phyloP scores from a whole-genome alignment of 1,140 invertebrate genomes.

The Pachypeltis micranthus region DNA sequence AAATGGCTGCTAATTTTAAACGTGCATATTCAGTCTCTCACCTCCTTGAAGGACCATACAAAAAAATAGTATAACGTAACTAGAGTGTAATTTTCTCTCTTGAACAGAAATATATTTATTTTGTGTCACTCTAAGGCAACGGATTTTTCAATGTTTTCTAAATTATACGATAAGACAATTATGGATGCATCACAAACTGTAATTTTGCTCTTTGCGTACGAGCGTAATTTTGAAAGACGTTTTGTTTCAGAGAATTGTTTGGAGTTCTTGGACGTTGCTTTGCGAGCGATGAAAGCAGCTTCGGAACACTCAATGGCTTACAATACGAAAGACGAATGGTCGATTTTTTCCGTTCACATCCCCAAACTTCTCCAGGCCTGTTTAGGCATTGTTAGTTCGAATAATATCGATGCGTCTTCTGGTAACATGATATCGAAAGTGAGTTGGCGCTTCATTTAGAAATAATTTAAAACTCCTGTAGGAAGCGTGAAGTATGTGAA shows the following conservation, averaged over 20 bases:
- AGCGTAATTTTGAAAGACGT: too few relatives aligned
- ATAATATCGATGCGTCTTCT: not conserved
- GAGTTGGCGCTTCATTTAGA: not conserved
- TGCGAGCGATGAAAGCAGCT: not conserved
- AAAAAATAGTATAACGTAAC: too few relatives aligned
- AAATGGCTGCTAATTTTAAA: too few relatives aligned
- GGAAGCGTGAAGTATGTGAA: too few relatives aligned
- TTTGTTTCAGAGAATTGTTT: not conserved
- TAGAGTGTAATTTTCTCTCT: too few relatives aligned
- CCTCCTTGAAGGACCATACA: too few relatives aligned
- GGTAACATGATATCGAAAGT: not conserved
- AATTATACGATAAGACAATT: too few relatives aligned
- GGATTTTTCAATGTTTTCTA: too few relatives aligned
- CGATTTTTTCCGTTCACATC: not conserved
- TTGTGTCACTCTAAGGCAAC: too few relatives aligned
- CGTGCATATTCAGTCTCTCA: too few relatives aligned
- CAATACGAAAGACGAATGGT: constrained; percentile 13
- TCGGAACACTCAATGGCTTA: not conserved
- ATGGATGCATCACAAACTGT: too few relatives aligned
- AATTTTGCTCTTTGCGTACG: too few relatives aligned
- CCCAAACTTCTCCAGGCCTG: not conserved
- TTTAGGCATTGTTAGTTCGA: not conserved
- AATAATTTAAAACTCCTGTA: not conserved
- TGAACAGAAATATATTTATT: not conserved
- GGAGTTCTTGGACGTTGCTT: not conserved